phyloP scores from a whole-genome alignment of 2,113 vertebrate species.

The Muscicapa adusta region DNA sequence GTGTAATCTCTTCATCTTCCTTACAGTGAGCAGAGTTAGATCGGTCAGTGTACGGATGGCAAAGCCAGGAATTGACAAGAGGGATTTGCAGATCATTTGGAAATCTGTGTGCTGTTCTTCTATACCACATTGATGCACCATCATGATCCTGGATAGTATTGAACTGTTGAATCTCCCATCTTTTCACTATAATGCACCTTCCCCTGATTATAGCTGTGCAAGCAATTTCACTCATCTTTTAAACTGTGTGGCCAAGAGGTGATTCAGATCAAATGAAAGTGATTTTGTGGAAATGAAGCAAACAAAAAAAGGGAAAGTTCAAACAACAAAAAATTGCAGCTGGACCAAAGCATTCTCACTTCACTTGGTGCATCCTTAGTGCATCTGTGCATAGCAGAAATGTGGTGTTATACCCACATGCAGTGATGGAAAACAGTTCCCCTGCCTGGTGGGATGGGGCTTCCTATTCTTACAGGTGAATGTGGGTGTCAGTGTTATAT shows the following conservation, averaged over 20 bases:
- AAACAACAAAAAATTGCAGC: not conserved
- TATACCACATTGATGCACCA: not conserved
- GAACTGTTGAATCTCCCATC: not conserved
- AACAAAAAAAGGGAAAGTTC: not conserved
- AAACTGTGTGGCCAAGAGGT: not conserved
- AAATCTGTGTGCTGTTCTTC: not conserved
- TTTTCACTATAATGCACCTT: not conserved
- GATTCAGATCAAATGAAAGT: not conserved
- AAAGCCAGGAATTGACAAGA: not conserved
- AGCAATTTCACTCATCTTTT: not conserved
- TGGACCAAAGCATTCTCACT: not conserved
- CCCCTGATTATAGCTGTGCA: not conserved
- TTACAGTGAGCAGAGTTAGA: not conserved
- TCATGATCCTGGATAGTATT: not conserved
- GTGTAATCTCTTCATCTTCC: not conserved
- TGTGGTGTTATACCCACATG: not conserved
- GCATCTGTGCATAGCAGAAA: not conserved
- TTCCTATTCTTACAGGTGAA: not conserved
- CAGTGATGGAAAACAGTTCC: not conserved
- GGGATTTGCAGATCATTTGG: not conserved
- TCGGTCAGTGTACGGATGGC: rapidly evolving
- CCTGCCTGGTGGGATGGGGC: not conserved
- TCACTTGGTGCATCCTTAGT: not conserved
- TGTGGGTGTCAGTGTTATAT: rapidly evolving
- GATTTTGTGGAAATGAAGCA: not conserved